Percentiles rank a stretch among this genome's conserved stretches.
Conservation (phyloP, 2,888 invertebrate genomes). For the Nezara viridula region DNA sequence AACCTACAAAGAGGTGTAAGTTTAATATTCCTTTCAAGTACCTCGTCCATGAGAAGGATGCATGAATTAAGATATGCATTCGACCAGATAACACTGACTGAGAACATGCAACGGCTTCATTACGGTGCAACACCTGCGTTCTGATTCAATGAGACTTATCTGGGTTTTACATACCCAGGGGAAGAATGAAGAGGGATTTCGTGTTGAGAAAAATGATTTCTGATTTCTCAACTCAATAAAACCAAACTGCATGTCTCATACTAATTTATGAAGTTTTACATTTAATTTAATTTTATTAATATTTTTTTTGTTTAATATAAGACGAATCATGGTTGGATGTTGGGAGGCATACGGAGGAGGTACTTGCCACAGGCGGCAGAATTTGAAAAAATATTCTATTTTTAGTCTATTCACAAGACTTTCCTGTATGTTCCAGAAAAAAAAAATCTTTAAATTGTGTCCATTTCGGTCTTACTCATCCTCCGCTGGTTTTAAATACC, state of each 20-base stretch:
- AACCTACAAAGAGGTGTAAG: conserved; percentile 11
- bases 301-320: no score
- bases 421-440: no score
- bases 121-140: background rate
- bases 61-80: conserved; percentile 4
- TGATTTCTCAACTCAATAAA: background rate
- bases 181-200: background rate
- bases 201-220: background rate
- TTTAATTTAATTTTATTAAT: no score
- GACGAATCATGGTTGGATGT: no score
- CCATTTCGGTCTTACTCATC: no score
- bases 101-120: conserved; percentile 24
- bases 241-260: background rate
- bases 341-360: no score
- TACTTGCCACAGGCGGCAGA: no score
- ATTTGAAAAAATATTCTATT: no score
- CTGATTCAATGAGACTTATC: background rate
- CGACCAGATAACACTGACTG: background rate
- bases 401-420: no score
- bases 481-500: no score
- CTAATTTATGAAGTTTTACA: background rate
- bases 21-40: conserved; percentile 25
- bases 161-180: background rate
- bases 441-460: no score
- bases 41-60: background rate